These are phyloP conservation scores for Poecile montanus DNA, from an alignment of 2,797 vertebrate species.

Conservation along the genomic window DNA sequence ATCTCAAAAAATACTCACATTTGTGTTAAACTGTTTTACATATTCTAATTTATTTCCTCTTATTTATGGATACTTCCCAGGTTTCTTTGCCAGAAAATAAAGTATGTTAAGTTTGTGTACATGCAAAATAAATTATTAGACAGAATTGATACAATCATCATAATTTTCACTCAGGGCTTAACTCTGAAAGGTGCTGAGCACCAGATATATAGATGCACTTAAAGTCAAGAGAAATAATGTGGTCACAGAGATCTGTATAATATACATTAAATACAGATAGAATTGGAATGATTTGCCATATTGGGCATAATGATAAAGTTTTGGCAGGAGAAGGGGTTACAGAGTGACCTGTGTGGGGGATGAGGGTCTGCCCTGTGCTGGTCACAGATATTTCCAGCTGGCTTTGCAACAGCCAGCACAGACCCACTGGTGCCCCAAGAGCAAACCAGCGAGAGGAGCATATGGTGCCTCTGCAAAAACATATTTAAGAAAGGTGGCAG, in stretches of 20 bases:
- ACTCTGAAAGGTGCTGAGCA: not conserved
- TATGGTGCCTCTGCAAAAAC: not conserved
- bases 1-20: not conserved
- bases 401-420: not conserved
- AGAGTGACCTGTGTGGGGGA: not conserved
- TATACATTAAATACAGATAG: not conserved
- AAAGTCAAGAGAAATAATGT: not conserved
- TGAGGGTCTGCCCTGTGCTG: not conserved
- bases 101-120: not conserved
- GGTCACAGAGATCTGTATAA: not conserved
- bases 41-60: slow-evolving; percentile 20
- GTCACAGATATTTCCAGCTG: not conserved
- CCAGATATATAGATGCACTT: not conserved
- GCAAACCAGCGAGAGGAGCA: not conserved
- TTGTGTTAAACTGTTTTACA: slow-evolving; percentile 19
- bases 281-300: not conserved
- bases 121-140: not conserved
- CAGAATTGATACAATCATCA: not conserved
- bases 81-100: not conserved
- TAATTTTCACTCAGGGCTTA: not conserved
- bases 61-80: slow-evolving; percentile 4
- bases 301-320: not conserved
- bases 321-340: not conserved
- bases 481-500: not conserved
- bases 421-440: not conserved